These are phyloP conservation scores for Globodera rostochiensis DNA, from an alignment of 1,140 invertebrate genomes.

Conservation along the genomic window DNA sequence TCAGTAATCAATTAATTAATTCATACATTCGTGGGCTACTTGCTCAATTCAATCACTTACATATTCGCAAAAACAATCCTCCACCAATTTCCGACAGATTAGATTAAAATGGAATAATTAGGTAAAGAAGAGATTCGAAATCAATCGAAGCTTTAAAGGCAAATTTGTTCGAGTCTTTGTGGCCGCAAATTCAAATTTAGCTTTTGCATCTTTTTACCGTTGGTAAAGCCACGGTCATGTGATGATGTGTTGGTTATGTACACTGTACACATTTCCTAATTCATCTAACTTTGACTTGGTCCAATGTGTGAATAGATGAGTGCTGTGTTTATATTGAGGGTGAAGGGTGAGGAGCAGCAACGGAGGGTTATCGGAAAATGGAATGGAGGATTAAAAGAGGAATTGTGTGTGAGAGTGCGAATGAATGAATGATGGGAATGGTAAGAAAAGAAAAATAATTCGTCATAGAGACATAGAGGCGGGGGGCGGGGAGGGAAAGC, in stretches of 20 bases:
- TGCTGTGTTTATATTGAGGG: background rate
- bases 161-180: too few species aligned
- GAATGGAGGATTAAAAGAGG: conserved; percentile 1
- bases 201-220: too few species aligned
- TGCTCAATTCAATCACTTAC: background rate
- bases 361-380: background rate
- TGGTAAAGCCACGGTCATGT: too few species aligned
- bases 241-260: too few species aligned
- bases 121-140: too few species aligned
- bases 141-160: too few species aligned
- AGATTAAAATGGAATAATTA: too few species aligned
- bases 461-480: background rate
- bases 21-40: background rate
- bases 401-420: background rate
- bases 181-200: too few species aligned
- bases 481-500: background rate
- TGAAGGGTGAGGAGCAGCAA: background rate
- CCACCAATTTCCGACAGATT: too few species aligned
- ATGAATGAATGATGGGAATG: background rate
- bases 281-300: background rate
- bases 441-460: background rate
- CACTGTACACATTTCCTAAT: background rate
- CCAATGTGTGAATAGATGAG: background rate
- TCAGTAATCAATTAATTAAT: background rate
- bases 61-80: too few species aligned